These are phyloP conservation scores for Chrysochloris asiatica DNA, from an alignment of 2,113 vertebrate genomes.

Conservation along the genomic window DNA sequence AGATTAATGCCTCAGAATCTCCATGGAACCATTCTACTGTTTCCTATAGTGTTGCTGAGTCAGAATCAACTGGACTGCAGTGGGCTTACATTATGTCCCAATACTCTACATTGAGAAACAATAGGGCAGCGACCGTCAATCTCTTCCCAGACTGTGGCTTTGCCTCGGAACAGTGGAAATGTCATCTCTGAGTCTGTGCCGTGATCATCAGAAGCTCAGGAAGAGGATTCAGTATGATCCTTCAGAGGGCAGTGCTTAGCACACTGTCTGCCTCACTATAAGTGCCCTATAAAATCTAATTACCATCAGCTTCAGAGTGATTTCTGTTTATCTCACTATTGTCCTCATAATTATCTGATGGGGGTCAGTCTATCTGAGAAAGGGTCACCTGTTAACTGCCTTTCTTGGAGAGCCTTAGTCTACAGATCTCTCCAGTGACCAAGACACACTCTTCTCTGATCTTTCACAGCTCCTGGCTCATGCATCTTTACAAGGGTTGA, in stretches of 20 bases:
- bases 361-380: neutral
- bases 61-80: no score
- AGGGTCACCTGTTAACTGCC: accelerated
- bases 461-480: neutral
- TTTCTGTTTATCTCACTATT: neutral
- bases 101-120: neutral
- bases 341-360: neutral
- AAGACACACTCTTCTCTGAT: neutral
- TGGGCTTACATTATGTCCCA: neutral
- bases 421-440: neutral
- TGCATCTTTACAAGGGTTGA: neutral
- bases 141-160: neutral
- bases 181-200: neutral
- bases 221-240: neutral
- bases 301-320: accelerated
- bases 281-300: neutral
- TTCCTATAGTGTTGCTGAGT: no score
- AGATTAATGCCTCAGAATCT: no score
- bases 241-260: neutral
- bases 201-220: neutral
- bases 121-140: accelerated
- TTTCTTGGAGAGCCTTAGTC: neutral
- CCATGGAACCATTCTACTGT: no score
- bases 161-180: neutral
- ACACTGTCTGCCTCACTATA: neutral